These are phyloP conservation scores for Entomyzon cyanotis DNA, from an alignment of 2,113 vertebrate genomes.

Conservation along the genomic window DNA sequence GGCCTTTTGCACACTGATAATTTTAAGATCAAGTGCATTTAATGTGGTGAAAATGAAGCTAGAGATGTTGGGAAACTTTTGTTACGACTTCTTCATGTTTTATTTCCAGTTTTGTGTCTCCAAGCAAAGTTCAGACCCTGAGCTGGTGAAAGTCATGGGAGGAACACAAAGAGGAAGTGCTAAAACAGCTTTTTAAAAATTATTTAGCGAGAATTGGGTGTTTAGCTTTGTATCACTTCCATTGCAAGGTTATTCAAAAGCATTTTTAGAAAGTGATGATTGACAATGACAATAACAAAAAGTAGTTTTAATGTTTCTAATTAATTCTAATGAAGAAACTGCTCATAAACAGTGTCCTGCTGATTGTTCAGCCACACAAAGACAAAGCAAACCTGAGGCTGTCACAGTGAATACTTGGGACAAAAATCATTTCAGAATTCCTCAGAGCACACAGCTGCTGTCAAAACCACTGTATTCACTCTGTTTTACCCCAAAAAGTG, in stretches of 20 bases:
- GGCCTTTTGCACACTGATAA: background rate
- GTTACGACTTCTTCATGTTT: fast-evolving
- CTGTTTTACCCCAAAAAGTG: background rate
- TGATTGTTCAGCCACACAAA: background rate
- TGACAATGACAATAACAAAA: background rate
- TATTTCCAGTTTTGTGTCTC: background rate
- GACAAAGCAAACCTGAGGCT: background rate
- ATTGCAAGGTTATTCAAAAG: background rate
- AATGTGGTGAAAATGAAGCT: background rate
- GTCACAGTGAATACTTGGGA: background rate
- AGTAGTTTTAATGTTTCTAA: background rate
- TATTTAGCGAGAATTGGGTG: background rate
- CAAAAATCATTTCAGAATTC: background rate
- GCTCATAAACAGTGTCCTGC: background rate
- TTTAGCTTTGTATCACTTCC: background rate
- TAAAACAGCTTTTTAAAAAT: background rate
- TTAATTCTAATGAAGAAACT: background rate
- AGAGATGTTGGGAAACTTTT: background rate
- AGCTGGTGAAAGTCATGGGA: background rate
- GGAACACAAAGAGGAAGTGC: background rate
- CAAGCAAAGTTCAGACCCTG: background rate
- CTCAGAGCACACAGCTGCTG: background rate
- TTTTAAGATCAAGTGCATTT: background rate
- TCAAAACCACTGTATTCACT: background rate
- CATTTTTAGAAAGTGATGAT: background rate